phyloP scores from a whole-genome alignment of 2,113 vertebrate species.

The Beaufortia kweichowensis region DNA sequence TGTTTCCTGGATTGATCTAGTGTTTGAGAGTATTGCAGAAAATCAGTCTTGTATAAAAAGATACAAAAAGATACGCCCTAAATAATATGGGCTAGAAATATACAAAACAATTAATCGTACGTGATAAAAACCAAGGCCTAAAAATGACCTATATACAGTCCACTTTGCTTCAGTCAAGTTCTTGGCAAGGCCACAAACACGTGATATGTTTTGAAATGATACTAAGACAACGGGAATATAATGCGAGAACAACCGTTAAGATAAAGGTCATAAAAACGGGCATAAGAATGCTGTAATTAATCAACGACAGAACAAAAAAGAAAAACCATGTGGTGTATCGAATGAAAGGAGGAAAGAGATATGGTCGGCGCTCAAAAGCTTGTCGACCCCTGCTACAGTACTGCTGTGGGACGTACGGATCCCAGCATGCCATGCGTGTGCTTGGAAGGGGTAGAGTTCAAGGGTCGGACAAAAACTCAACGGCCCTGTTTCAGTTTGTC shows the following conservation, averaged over 20 bases:
- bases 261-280: conserved; percentile 62
- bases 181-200: conserved; percentile 23
- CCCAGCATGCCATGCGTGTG: conserved; percentile 63
- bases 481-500: conserved; percentile 94
- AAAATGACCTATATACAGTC: conserved; percentile 60
- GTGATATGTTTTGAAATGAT: conserved; percentile 19
- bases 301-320: conserved; percentile 22
- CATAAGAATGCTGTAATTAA: conserved; percentile 71
- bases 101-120: conserved; percentile 62
- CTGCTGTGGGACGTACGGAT: conserved; percentile 50
- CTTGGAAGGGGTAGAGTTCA: conserved; percentile 40
- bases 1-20: conserved; percentile 58
- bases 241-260: conserved; percentile 33
- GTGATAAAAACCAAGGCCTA: conserved; percentile 59
- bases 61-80: conserved; percentile 60
- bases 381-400: conserved; percentile 59
- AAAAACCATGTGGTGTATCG: conserved; percentile 35
- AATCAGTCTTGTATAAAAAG: conserved; percentile 49
- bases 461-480: conserved; percentile 60
- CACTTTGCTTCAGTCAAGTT: conserved; percentile 57
- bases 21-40: conserved; percentile 52
- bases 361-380: conserved; percentile 48
- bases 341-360: conserved; percentile 23
- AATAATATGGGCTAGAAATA: conserved; percentile 64
- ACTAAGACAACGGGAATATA: conserved; percentile 5